Conservation (phyloP, 2,888 invertebrate genomes). For the Mythimna loreyi region DNA sequence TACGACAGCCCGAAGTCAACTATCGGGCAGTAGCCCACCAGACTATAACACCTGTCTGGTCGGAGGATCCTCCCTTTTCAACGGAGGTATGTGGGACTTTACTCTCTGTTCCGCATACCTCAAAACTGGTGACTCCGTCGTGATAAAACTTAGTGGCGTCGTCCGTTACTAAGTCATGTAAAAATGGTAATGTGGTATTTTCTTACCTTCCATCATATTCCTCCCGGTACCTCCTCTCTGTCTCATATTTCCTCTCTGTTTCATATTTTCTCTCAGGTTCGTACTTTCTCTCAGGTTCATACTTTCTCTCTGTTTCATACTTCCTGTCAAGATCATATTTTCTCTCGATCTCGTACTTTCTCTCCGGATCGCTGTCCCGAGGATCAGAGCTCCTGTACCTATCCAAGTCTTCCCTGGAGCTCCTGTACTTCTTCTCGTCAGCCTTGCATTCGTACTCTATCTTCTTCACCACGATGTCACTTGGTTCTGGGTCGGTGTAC, state of each 20-base stretch:
- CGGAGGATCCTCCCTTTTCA: too few species aligned
- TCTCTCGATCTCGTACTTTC: conserved; percentile 59
- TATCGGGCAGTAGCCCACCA: too few species aligned
- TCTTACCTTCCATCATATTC: conserved; percentile 77
- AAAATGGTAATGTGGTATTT: too few species aligned
- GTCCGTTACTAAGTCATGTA: too few species aligned
- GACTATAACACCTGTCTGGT: too few species aligned
- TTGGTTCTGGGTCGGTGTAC: conserved; percentile 87
- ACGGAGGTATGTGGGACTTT: too few species aligned
- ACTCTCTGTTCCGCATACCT: too few species aligned
- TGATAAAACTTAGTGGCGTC: too few species aligned
- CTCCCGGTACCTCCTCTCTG: conserved; percentile 63
- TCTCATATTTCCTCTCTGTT: conserved; percentile 70
- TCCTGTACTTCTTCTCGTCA: conserved; percentile 74
- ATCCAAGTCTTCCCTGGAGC: conserved; percentile 78
- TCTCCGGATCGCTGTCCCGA: conserved; percentile 76
- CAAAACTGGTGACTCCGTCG: too few species aligned
- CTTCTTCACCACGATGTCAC: conserved; percentile 82
- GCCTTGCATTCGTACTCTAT: conserved; percentile 79
- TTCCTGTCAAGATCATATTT: conserved; percentile 16
- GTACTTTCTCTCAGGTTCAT: conserved; percentile 5
- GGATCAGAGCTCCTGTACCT: conserved; percentile 75
- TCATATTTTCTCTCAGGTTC: conserved; percentile 40
- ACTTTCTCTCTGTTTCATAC: conserved; percentile 4
- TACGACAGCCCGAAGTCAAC: too few species aligned